Evolutionary conservation across 2,797 vertebrate genomes (phyloP).

Genomic region (Lates japonicus): DNA sequence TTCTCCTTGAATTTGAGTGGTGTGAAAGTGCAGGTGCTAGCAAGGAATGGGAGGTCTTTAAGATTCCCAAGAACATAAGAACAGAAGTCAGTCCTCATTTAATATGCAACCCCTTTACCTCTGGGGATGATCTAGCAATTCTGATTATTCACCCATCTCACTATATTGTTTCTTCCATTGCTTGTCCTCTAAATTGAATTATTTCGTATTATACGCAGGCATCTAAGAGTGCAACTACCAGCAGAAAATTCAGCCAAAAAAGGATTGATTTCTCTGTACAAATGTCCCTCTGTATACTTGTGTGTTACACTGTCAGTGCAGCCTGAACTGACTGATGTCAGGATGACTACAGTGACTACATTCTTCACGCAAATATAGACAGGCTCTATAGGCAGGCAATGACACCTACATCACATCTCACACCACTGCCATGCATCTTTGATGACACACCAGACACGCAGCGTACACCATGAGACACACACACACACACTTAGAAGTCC

Average conservation of each 20-base stretch:
- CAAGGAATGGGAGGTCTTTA: background rate
- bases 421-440: conserved; percentile 35
- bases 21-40: conserved; percentile 4
- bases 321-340: conserved; percentile 20
- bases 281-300: background rate
- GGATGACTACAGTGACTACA: background rate
- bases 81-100: conserved; percentile 6
- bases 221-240: background rate
- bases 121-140: conserved; percentile 14
- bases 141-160: conserved; percentile 31
- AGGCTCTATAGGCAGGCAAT: background rate
- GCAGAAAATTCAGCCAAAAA: background rate
- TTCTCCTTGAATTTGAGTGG: conserved; percentile 4
- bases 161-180: background rate
- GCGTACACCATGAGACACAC: background rate
- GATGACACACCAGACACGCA: conserved; percentile 35
- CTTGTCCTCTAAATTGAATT: conserved; percentile 9
- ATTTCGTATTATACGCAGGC: conserved; percentile 14
- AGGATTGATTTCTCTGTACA: conserved; percentile 6
- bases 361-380: conserved; percentile 7
- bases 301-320: conserved; percentile 10
- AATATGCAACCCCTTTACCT: conserved; percentile 22
- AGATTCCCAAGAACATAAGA: conserved; percentile 25
- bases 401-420: conserved; percentile 36
- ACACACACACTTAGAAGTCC: conserved; percentile 28